Evolutionary conservation across 2,113 vertebrate species (phyloP), one percentile per base, ranked within the genome.

Genomic region (Etheostoma cragini): DNA sequence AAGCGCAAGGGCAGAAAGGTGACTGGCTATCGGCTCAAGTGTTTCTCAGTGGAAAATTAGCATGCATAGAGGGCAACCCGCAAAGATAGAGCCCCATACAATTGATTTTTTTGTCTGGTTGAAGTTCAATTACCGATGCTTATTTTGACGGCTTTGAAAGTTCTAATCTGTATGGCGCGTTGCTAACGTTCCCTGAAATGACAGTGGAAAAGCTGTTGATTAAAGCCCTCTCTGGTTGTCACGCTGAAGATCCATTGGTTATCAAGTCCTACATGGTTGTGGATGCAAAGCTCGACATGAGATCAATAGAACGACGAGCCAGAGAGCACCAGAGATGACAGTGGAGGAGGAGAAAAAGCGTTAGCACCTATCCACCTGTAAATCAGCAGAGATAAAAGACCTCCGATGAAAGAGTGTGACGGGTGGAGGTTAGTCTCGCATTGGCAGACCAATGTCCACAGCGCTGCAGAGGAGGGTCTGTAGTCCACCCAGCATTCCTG

Each of bases 81-180:
- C 60, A 78, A 52, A 38, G 14, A 17, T 53, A 16, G 3, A 69
- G 46, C 35, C 46, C 45, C 14, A 12, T 56, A 62, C 24, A 56
- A 85, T 86, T 33, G 58, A 90, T 89, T 89, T 64, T 61, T 72
- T 10, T 82, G 60, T 64, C 47, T 57, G 70, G 57, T 78, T 79
- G 50, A 85, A 83, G 83, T 88, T 87, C 50, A 81, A 73, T 90
- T 86, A 76, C 38, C 15, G 35, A 53, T 50, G 64, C 54, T 53
- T 77, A 56, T 58, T 88, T 67, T 76, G 74, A 76, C 10, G 16
- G 63, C 63, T 69, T 78, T 75, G 62, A 80, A 75, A 77, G 78
- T 50, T 63, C 49, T 60, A 87, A 75, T 83, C 82, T 81, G 49
- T 80, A 49, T 11, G n/a, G 4, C 0, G 0, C 8, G 45, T 60